Conservation (phyloP, 2,797 vertebrate species). For the Hemibagrus guttatus region DNA sequence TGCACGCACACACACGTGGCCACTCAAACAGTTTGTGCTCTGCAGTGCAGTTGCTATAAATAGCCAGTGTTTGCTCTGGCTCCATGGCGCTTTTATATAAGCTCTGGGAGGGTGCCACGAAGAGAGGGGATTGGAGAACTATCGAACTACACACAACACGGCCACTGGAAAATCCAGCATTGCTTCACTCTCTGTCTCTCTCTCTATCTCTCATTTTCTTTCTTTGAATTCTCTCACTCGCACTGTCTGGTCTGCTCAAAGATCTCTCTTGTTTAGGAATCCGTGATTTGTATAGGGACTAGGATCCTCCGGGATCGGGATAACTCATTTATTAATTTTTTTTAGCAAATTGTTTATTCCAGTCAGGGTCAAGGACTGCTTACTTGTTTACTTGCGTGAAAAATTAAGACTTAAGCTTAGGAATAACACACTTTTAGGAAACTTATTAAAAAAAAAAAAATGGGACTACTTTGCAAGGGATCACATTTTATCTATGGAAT, state of each 20-base stretch:
- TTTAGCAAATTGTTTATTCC: background rate
- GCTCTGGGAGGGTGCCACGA: slow-evolving; percentile 73
- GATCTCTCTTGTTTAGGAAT: background rate
- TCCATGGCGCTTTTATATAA: slow-evolving; percentile 91
- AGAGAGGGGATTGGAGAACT: slow-evolving; percentile 39
- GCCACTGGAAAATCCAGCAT: slow-evolving; percentile 72
- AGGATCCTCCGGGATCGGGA: background rate
- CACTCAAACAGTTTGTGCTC: slow-evolving; percentile 84
- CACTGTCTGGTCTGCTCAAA: background rate
- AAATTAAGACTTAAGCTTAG: no score
- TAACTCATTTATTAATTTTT: background rate
- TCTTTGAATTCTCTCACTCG: slow-evolving; percentile 4
- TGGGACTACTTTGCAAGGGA: background rate
- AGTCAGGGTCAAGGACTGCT: background rate
- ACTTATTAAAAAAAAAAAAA: background rate
- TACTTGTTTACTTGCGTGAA: no score
- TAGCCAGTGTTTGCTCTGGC: slow-evolving; percentile 88
- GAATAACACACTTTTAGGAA: background rate
- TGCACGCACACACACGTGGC: slow-evolving; percentile 79
- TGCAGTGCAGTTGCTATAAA: slow-evolving; percentile 91
- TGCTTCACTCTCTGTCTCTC: slow-evolving; percentile 59
- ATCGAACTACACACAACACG: slow-evolving; percentile 67
- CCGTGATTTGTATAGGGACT: background rate
- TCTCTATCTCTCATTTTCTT: slow-evolving; percentile 50
- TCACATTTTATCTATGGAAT: background rate